Conservation (phyloP, 1,140 invertebrate genomes). For the Yoshiicerus persimilis region DNA sequence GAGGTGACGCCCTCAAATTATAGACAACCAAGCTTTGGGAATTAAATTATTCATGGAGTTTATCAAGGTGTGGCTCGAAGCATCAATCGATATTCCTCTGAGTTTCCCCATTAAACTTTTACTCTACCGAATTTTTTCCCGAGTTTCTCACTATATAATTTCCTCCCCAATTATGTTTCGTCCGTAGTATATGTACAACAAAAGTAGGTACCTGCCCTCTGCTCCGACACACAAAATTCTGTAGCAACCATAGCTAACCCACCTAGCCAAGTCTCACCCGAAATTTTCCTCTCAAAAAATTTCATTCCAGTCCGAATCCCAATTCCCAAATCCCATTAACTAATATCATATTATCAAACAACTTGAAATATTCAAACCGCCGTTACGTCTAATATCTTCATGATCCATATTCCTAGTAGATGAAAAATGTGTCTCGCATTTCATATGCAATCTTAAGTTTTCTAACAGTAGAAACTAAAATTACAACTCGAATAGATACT, state of each 20-base stretch:
- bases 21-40: constrained; percentile 43
- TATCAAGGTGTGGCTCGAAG: constrained; percentile 50
- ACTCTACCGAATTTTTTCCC: constrained; percentile 40
- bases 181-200: not conserved
- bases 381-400: not conserved
- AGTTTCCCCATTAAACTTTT: constrained; percentile 43
- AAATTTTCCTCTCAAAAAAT: constrained; percentile 3
- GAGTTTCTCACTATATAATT: constrained; percentile 50
- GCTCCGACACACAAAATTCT: not conserved
- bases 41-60: constrained; percentile 51
- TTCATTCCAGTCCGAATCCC: not conserved
- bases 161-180: constrained; percentile 49
- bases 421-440: not conserved
- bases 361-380: not conserved
- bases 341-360: constrained; percentile 23
- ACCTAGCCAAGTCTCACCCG: not conserved
- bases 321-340: constrained; percentile 16
- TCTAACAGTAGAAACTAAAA: not conserved
- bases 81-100: constrained; percentile 49
- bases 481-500: not conserved
- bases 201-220: not conserved
- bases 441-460: not conserved
- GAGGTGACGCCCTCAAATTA: constrained; percentile 51
- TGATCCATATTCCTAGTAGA: not conserved
- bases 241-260: not conserved